These are phyloP conservation scores for Iguana delicatissima DNA, from an alignment of 2,797 vertebrate species.

Conservation along the genomic window DNA sequence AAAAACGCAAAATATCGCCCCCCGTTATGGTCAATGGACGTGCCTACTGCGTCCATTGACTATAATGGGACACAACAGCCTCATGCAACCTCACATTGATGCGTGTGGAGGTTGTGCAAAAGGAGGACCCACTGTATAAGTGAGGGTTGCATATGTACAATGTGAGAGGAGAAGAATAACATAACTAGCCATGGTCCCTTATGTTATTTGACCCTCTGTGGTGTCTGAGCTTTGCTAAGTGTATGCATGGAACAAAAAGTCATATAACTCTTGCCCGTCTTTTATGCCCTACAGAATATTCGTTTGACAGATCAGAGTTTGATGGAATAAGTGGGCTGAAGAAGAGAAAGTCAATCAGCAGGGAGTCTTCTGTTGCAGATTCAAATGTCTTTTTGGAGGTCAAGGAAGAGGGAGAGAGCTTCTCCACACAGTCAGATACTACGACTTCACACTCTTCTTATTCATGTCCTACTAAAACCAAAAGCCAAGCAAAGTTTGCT, in stretches of 20 bases:
- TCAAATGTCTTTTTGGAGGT: background rate
- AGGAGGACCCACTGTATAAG: background rate
- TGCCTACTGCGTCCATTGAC: too few species aligned
- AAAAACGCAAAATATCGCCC: too few species aligned
- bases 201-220: too few species aligned
- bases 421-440: background rate
- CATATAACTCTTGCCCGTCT: too few species aligned
- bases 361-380: background rate
- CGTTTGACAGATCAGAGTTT: background rate
- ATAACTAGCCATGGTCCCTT: background rate
- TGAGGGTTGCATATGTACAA: background rate
- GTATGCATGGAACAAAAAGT: background rate
- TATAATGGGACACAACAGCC: too few species aligned
- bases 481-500: background rate
- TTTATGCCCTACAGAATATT: constrained; percentile 13
- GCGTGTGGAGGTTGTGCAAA: too few species aligned
- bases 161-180: background rate
- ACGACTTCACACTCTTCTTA: background rate
- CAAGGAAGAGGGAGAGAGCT: background rate
- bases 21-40: too few species aligned
- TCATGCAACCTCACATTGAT: too few species aligned
- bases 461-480: background rate
- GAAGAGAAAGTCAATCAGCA: background rate
- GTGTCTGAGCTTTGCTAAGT: background rate
- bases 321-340: background rate